Conservation (phyloP, 1,140 invertebrate species). For the Trichogramma pretiosum region DNA sequence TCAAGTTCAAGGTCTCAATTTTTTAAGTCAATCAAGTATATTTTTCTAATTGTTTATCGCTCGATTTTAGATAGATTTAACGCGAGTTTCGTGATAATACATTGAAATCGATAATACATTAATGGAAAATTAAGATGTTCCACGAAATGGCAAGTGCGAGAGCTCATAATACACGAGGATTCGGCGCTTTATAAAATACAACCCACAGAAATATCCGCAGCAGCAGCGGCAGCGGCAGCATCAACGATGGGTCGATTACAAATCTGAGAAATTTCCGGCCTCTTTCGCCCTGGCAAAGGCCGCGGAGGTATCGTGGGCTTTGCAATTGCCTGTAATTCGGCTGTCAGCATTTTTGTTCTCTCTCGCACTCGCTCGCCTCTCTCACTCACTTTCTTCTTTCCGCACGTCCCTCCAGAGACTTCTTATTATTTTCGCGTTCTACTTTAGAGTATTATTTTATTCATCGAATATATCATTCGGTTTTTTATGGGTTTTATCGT, state of each 20-base stretch:
- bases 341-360: background rate
- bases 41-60: too few relatives aligned
- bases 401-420: too few relatives aligned
- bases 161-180: background rate
- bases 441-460: background rate
- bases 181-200: conserved; percentile 1
- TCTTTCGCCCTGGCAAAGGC: background rate
- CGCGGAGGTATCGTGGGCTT: background rate
- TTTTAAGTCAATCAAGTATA: too few relatives aligned
- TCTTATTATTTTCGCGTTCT: background rate
- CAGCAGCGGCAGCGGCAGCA: background rate
- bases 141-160: background rate
- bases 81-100: background rate
- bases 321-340: conserved; percentile 4
- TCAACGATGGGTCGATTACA: conserved; percentile 3
- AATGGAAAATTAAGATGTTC: conserved; percentile 1
- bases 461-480: background rate
- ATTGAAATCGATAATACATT: background rate
- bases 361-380: background rate
- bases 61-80: too few relatives aligned
- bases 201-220: background rate
- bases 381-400: background rate
- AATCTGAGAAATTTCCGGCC: conserved; percentile 5
- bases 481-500: background rate
- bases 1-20: too few relatives aligned